Conservation (phyloP, 2,888 invertebrate genomes). For the Brachylomia viminalis region DNA sequence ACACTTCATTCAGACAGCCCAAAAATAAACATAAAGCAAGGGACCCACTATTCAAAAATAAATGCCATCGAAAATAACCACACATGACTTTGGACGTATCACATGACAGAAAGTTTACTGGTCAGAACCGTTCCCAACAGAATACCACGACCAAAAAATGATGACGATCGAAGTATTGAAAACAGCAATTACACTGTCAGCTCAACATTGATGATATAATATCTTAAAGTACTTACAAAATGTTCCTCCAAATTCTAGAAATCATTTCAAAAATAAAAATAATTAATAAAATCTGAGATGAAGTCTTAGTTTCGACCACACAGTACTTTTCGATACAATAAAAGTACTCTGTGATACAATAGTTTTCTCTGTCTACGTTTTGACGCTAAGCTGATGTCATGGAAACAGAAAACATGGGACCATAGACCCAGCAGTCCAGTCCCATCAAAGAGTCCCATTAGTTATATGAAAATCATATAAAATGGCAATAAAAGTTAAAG, state of each 20-base stretch:
- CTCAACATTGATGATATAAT: not conserved
- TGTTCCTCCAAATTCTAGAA: slow-evolving; percentile 23
- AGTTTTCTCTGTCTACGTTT: no score
- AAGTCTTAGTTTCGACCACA: not conserved
- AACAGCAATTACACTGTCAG: not conserved
- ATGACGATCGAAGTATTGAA: not conserved
- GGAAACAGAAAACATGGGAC: not conserved
- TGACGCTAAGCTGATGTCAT: slow-evolving; percentile 3
- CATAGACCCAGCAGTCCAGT: not conserved
- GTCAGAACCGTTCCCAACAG: not conserved
- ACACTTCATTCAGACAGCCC: no score
- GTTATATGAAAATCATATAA: not conserved
- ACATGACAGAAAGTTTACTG: not conserved
- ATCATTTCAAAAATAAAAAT: slow-evolving; percentile 33
- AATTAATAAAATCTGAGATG: slow-evolving; percentile 7
- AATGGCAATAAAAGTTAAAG: not conserved
- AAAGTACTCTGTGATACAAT: no score
- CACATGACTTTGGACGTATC: not conserved
- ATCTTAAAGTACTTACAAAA: slow-evolving; percentile 32
- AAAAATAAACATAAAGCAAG: not conserved
- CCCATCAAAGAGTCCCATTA: not conserved
- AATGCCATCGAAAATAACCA: not conserved
- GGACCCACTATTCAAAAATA: not conserved
- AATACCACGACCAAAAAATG: not conserved
- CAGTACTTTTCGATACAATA: no score